Conservation (phyloP, 2,888 invertebrate genomes). For the Acronicta psi region DNA sequence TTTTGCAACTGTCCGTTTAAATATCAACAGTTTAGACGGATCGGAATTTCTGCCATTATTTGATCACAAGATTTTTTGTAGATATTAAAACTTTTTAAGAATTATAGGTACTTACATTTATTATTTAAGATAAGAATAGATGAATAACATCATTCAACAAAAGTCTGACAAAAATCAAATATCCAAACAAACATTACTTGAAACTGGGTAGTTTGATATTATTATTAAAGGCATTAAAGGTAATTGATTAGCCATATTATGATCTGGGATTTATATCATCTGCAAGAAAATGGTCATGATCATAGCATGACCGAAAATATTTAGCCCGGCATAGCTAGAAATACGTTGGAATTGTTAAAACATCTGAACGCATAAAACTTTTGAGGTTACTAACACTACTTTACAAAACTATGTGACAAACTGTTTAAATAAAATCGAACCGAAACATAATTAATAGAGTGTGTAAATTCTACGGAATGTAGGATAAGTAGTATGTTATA, state of each 20-base stretch:
- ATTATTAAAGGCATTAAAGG: not conserved
- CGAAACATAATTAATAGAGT: conserved; percentile 18
- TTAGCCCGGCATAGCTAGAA: conserved; percentile 20
- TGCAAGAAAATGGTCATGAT: conserved; percentile 23
- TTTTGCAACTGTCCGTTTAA: conserved; percentile 43
- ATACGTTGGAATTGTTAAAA: conserved; percentile 22
- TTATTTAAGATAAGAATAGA: not conserved
- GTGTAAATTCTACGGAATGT: conserved; percentile 22
- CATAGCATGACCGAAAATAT: conserved; percentile 13
- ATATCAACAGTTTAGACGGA: conserved; percentile 11
- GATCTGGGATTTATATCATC: not conserved
- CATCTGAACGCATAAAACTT: conserved; percentile 32
- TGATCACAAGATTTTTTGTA: no score
- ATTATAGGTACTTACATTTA: not conserved
- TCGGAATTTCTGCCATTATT: not conserved
- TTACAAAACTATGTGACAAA: conserved; percentile 35
- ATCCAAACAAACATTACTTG: no score
- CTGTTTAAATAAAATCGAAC: conserved; percentile 26
- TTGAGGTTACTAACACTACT: conserved; percentile 32
- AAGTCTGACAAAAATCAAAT: no score
- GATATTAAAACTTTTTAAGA: no score
- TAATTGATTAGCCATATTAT: not conserved
- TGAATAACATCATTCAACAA: no score
- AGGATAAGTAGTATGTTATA: no score
- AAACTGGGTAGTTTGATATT: not conserved